Conservation (phyloP, 2,888 invertebrate species). For the Nemoura dubitans region DNA sequence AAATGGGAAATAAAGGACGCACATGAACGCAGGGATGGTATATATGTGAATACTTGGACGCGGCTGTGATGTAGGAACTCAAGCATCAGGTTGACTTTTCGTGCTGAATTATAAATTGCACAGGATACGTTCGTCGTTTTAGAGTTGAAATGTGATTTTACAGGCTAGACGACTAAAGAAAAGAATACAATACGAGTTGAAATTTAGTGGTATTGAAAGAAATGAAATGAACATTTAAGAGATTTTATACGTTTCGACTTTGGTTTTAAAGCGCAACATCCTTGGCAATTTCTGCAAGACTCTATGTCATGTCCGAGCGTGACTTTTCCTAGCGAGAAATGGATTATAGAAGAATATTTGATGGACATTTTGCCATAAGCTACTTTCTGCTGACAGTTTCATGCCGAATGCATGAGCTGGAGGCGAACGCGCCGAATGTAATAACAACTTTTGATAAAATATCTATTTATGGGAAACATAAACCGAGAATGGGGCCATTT, state of each 20-base stretch:
- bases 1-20: background rate
- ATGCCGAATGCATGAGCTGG: constrained; percentile 28
- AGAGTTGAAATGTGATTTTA: background rate
- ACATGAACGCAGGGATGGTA: too few species aligned
- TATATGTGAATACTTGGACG: background rate
- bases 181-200: background rate
- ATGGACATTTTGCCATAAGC: constrained; percentile 28
- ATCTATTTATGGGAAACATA: background rate
- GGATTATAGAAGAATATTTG: constrained; percentile 13
- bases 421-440: background rate
- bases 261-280: background rate
- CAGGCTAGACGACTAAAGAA: background rate
- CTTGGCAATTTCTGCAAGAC: background rate
- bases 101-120: background rate
- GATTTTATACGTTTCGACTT: background rate
- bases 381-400: constrained; percentile 21
- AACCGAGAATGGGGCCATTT: background rate
- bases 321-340: background rate
- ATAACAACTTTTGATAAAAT: constrained; percentile 33
- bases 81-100: background rate
- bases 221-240: background rate
- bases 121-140: background rate
- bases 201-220: background rate
- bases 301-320: background rate
- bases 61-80: background rate